Base-by-base conservation (phyloP, 2,888 invertebrate species). In the Diadegma fenestrale region DNA sequence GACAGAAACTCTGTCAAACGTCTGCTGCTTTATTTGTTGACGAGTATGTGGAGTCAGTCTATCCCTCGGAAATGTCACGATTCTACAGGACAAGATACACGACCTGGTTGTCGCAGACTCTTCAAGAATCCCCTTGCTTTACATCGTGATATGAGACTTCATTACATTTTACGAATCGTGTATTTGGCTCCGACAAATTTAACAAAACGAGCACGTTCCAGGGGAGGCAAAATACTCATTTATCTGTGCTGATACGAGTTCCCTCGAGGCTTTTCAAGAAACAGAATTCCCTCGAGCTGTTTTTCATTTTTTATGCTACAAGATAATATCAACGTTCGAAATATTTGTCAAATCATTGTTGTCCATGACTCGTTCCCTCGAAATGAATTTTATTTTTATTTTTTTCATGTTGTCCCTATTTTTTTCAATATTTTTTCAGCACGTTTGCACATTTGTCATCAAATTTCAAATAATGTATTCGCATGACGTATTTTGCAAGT, bases 21-120 rank as follows among this genome's bases (percentile, higher is more conserved):
- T 76, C 73, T 45, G 58, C 12, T n/a, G n/a, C n/a, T n/a, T n/a
- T n/a, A n/a, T 63, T 64, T 37, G 51, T 58, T 33, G 19, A 63
- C 51, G 10, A 37, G 37, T 41, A 37, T 43, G 12, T 19, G 10
- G 8, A 26, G 14, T 54, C 14, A 17, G 30, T 78, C 43, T 22
- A 61, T 45, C 1, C n/a, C 33, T 14, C 26, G 17, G 17, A n/a
- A 58, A 43, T 37, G 72, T 83, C 58, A 75, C 66, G 69, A 81
- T 71, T 68, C 71, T 64, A 66, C 45, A 26, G 69, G 81, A 68
- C 45, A 17, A 80, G 68, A 84, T 80, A 79, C 43, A n/a, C 48
- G 41, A 78, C 68, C 48, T 30, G 76, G 66, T 76, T 72, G 33
- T 58, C 37, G 37, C 22, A 22, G 43, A 61, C 71, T 48, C 41